Evolutionary conservation across 2,797 vertebrate species (phyloP), one percentile per base, ranked within the genome.

Genomic region (Eleutherodactylus coqui): DNA sequence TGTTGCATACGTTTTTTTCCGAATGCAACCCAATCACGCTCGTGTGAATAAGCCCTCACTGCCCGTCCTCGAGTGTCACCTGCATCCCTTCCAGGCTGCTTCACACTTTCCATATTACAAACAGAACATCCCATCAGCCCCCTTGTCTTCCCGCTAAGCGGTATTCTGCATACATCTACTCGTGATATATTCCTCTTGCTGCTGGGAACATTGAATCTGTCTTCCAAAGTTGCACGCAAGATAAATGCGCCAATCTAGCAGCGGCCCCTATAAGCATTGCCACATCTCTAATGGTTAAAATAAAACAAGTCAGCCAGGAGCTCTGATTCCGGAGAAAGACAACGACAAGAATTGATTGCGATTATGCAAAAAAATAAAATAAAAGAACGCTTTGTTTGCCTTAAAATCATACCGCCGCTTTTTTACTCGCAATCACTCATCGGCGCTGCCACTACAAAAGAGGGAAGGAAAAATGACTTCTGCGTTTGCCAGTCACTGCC

Each of bases 401-500:
- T 73, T 60, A 34, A 47, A 79, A 80, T 72, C 77, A 85, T 47
- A 38, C 49, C 9, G 53, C 8, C 67, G 45, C 19, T 77, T 85
- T 47, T 78, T 79, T 55, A 1, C 8, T 72, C 27, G 29, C 67
- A 72, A 80, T 85, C 76, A 67, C 36, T 85, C 84, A 85, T 73
- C 67, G 11, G 10, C 38, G 47, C 36, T 47, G 38, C 34, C 60
- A 60, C 77, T 53, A 16, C 51, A 58, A 60, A 85, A 79, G 49
- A 85, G 64, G 29, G 3, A 24, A 72, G 69, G 38, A 73, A 80
- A 72, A 78, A 64, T 84, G 55, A 84, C 29, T 64, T 32, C 24
- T 72, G 58, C 51, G 32, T 62, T 75, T 87, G 85, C 70, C 85
- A 83, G 79, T 27, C 73, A 69, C 58, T 87, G 80, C 85, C 85